phyloP scores from a whole-genome alignment of 2,797 vertebrate species.

The Coracias cyanogaster region DNA sequence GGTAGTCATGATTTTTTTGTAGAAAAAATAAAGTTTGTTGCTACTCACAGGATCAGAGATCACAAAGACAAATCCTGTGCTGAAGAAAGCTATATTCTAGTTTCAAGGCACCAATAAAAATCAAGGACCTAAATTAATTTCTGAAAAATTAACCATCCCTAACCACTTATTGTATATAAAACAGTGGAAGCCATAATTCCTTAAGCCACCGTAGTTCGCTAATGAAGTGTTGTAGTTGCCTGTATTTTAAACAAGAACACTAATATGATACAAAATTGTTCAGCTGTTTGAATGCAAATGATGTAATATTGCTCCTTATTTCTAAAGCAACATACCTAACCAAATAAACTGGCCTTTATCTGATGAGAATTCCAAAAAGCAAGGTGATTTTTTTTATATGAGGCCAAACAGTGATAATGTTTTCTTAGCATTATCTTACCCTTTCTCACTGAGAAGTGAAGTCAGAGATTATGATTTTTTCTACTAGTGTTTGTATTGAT shows the following conservation, averaged over 20 bases:
- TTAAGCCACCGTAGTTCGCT: not conserved
- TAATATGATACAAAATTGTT: not conserved
- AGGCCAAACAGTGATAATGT: not conserved
- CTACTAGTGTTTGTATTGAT: slow-evolving; percentile 14
- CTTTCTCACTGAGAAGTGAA: slow-evolving; percentile 5
- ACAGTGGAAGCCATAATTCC: not conserved
- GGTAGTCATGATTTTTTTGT: not conserved
- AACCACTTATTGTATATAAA: not conserved
- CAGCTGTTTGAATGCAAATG: not conserved
- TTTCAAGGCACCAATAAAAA: not conserved
- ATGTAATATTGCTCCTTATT: not conserved
- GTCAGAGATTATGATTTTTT: slow-evolving; percentile 16
- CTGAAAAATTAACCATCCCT: not conserved
- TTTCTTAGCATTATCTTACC: not conserved
- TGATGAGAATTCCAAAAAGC: slow-evolving; percentile 18
- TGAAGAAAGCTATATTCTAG: not conserved
- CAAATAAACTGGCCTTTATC: slow-evolving; percentile 1
- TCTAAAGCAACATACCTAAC: slow-evolving; percentile 11
- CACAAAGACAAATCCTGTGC: not conserved
- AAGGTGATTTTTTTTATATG: not conserved
- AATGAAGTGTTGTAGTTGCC: not conserved
- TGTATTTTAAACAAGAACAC: not conserved
- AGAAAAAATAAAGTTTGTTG: not conserved
- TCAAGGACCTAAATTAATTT: not conserved
- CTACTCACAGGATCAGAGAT: not conserved